phyloP scores from a whole-genome alignment of 2,797 vertebrate species.

The Tiaroga cobitis region DNA sequence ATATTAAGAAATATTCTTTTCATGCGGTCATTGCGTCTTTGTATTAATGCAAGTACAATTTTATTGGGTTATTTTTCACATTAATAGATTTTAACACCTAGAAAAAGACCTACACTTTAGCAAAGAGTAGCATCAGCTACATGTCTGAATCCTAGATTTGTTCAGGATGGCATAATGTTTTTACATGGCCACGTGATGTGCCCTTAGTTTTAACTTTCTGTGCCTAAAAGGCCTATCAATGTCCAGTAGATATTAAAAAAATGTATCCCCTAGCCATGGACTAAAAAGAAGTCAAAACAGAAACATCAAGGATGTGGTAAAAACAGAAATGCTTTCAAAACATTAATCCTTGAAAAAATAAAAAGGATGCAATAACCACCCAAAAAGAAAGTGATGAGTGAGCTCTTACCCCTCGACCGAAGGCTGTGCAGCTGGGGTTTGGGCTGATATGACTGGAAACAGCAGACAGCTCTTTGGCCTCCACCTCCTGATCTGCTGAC shows the following conservation, averaged over 20 bases:
- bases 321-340: background rate
- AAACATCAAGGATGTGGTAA: background rate
- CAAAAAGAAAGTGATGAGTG: background rate
- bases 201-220: background rate
- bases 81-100: no score
- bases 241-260: background rate
- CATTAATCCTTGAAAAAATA: background rate
- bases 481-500: slow-evolving; percentile 79
- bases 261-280: background rate
- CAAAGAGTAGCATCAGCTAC: background rate
- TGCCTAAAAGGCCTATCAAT: background rate
- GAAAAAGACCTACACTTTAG: no score
- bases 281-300: background rate
- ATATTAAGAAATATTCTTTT: background rate
- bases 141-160: background rate
- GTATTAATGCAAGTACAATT: no score
- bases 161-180: background rate
- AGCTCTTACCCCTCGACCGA: slow-evolving; percentile 83
- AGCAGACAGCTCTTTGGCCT: slow-evolving; percentile 77
- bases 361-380: background rate
- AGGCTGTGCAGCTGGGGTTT: slow-evolving; percentile 76
- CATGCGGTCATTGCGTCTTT: no score
- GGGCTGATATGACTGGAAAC: slow-evolving; percentile 78
- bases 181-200: no score
- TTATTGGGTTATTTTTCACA: no score